Conservation (phyloP, 1,140 invertebrate genomes). For the Zeugodacus cucurbitae region DNA sequence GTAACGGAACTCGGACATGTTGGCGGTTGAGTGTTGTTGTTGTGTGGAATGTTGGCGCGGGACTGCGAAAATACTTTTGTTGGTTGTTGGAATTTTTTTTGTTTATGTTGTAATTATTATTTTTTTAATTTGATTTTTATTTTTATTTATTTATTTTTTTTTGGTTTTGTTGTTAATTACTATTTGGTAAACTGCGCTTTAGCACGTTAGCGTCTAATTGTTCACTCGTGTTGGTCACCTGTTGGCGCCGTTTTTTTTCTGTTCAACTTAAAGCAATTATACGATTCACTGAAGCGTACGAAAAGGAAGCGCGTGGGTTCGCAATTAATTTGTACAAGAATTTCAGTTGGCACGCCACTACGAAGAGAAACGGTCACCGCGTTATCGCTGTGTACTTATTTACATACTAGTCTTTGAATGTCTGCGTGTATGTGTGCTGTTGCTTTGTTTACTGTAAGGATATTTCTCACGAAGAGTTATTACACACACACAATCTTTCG, state of each 20-base stretch:
- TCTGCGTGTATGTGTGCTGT: not conserved
- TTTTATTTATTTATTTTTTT: not conserved
- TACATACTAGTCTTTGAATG: not conserved
- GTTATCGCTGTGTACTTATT: not conserved
- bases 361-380: not conserved
- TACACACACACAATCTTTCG: not conserved
- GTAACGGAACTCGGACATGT: constrained; percentile 62
- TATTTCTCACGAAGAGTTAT: not conserved
- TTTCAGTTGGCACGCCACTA: not conserved
- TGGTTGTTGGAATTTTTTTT: not conserved
- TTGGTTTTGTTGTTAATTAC: not conserved
- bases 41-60: not conserved
- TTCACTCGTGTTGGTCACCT: not conserved
- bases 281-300: not conserved
- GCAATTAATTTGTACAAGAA: not conserved
- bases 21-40: not conserved
- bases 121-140: not conserved
- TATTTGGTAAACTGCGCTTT: not conserved
- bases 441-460: not conserved
- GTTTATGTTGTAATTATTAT: not conserved
- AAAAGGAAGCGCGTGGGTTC: constrained; percentile 7
- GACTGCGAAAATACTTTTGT: not conserved
- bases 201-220: not conserved
- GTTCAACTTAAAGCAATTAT: not conserved
- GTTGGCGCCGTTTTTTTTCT: not conserved